Evolutionary conservation across 2,797 vertebrate species (phyloP), one percentile per base, ranked within the genome.

Genomic region (Threskiornis aethiopicus): DNA sequence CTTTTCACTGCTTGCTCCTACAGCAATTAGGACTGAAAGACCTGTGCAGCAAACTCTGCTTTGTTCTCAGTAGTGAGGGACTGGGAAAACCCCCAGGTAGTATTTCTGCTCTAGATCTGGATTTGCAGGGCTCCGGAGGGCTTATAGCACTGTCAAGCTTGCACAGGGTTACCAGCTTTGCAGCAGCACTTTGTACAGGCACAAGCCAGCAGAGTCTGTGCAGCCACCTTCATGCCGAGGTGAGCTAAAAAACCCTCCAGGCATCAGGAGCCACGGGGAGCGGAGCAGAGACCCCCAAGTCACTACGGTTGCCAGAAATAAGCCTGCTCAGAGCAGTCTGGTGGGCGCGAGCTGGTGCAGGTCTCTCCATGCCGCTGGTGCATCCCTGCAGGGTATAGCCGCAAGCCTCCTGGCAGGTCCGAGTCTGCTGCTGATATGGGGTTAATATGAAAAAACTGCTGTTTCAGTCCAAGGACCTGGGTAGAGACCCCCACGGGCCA

Each of bases 211-310:
- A 61, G 21, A 6, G 7, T 54, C 41, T 61, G 16, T 64, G 49
- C 52, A 67, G 22, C n/a, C 24, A 59, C 19, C 13, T 64, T 58
- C 35, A 28, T 0, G 0, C 4, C 0, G 3, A 69, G 58, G 41
- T 14, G 24, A 51, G 46, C 8, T 42, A 55, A 70, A 96, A 96
- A 70, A 0, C 8, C 4, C 12, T 66, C 8, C 39, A 67, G 35
- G 16, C 19, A 64, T 13, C 44, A 84, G 49, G 18, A 86, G 42
- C 25, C 0, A 0, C 5, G 25, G 21, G 4, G 13, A 80, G 17
- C 0, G 0, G 15, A 4, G 17, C 46, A 66, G 26, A 90, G 52
- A 14, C 11, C 15, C 22, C 13, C 21, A 66, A 0, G 62, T 22
- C 33, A 69, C 41, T 16, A 21, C 8, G 13, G 9, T 25, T 78